Conservation (phyloP, 2,113 vertebrate genomes). For the Leptobrachium ailaonicum region DNA sequence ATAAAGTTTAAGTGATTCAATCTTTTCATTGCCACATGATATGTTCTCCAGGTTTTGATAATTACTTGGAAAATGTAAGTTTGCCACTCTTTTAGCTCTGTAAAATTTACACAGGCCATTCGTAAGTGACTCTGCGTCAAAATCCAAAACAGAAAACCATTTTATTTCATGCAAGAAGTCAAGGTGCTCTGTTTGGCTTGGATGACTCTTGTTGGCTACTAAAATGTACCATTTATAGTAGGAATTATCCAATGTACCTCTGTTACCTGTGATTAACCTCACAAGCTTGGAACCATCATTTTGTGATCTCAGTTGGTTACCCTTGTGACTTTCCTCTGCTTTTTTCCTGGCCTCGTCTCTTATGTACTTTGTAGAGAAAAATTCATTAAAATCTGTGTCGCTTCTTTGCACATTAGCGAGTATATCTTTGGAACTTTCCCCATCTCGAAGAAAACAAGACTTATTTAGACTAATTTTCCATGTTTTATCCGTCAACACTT, state of each 20-base stretch:
- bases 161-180: conserved; percentile 75
- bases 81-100: conserved; percentile 62
- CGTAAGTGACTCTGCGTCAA: conserved; percentile 74
- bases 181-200: conserved; percentile 63
- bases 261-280: conserved; percentile 75
- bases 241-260: conserved; percentile 65
- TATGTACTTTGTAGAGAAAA: conserved; percentile 54
- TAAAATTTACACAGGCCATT: conserved; percentile 67
- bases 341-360: conserved; percentile 58
- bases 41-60: conserved; percentile 65
- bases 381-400: conserved; percentile 50
- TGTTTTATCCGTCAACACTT: conserved; percentile 38
- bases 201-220: conserved; percentile 74
- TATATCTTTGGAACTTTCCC: conserved; percentile 65
- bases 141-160: conserved; percentile 74
- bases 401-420: conserved; percentile 24
- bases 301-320: conserved; percentile 38
- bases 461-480: conserved; percentile 49
- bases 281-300: conserved; percentile 70
- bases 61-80: conserved; percentile 62
- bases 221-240: conserved; percentile 74
- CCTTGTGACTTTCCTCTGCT: conserved; percentile 65
- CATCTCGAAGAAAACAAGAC: conserved; percentile 66
- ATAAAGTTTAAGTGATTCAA: conserved; percentile 68
- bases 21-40: conserved; percentile 58